Evolutionary conservation across 2,888 invertebrate species (phyloP), one percentile per base, ranked within the genome.

Genomic region (Craniophora ligustri): DNA sequence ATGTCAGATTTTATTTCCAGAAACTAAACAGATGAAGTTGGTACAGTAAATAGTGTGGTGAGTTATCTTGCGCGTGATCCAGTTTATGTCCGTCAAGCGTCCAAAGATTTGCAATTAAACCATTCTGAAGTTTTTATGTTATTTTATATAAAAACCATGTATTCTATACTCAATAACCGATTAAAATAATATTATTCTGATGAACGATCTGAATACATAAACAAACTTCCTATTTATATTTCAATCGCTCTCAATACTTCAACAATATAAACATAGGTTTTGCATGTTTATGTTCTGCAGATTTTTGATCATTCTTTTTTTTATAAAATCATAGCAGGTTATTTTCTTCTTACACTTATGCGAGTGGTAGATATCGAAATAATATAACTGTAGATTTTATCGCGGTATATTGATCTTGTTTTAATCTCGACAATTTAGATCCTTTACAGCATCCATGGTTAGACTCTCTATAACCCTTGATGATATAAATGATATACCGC

Each of bases 1-100:
- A 75, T 83, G 85, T 85, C 83, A 75, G 77, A 75, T 68, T 75
- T 79, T 84, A 84, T 84, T 86, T 82, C 63, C 63, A 75, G 81
- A 84, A 68, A 77, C 65, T 75, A 81, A 81, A 75, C 77, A 81
- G 79, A 82, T 80, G 75, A 78, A 74, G 57, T 59, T 39, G 44
- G 54, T 63, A 66, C 54, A 26, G 65, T 76, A 67, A 76, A 77
- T 64, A 66, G 58, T 45, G 38, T 50, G 42, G 35, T 32, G 60
- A 64, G 57, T 62, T 67, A 66, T 62, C 39, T 21, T 18, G 28
- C 2, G n/a, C 14, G 31, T 18, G 19, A 34, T 39, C 6, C 13
- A 68, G 34, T 53, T 47, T 16, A 36, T 28, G 32, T 49, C 18
- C 1, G 31, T 48, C 34, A 36, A 30, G 23, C 19, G 16, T 28